phyloP scores from a whole-genome alignment of 2,888 invertebrate species.

The Cepaea hortensis region DNA sequence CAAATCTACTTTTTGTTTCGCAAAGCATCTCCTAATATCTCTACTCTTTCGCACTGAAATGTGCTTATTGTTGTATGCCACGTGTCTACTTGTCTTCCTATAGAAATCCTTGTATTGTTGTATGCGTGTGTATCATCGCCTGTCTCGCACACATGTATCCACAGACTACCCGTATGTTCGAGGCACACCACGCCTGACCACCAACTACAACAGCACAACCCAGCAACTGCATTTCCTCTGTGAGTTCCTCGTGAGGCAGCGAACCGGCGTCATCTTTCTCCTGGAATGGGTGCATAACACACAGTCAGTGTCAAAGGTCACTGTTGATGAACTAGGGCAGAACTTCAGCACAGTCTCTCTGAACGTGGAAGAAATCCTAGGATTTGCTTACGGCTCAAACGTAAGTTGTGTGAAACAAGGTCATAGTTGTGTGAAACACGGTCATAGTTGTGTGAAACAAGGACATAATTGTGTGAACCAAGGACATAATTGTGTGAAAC shows the following conservation, averaged over 20 bases:
- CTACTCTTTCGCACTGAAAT: too few relatives aligned
- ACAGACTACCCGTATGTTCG: slow-evolving; percentile 56
- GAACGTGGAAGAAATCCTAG: slow-evolving; percentile 38
- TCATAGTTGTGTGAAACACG: neutral
- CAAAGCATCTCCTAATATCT: too few relatives aligned
- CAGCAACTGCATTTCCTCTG: slow-evolving; percentile 53
- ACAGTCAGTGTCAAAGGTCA: neutral
- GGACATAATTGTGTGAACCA: neutral
- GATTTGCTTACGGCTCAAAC: slow-evolving; percentile 54
- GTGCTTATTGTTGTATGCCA: too few relatives aligned
- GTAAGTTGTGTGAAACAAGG: slow-evolving; percentile 24
- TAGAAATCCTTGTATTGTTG: neutral
- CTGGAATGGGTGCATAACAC: slow-evolving; percentile 53
- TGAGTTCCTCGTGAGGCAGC: slow-evolving; percentile 48
- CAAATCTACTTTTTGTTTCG: too few relatives aligned
- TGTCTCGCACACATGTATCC: neutral
- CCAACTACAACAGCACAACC: slow-evolving; percentile 50
- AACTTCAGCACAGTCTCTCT: slow-evolving; percentile 41
- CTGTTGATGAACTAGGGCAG: neutral
- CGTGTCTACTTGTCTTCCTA: too few relatives aligned
- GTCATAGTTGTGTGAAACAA: neutral
- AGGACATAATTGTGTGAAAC: neutral
- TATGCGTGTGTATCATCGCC: neutral
- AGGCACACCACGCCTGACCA: slow-evolving; percentile 51
- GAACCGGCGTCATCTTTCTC: slow-evolving; percentile 48